Evolutionary conservation across 2,113 vertebrate genomes (phyloP).

Genomic region (Charina bottae): DNA sequence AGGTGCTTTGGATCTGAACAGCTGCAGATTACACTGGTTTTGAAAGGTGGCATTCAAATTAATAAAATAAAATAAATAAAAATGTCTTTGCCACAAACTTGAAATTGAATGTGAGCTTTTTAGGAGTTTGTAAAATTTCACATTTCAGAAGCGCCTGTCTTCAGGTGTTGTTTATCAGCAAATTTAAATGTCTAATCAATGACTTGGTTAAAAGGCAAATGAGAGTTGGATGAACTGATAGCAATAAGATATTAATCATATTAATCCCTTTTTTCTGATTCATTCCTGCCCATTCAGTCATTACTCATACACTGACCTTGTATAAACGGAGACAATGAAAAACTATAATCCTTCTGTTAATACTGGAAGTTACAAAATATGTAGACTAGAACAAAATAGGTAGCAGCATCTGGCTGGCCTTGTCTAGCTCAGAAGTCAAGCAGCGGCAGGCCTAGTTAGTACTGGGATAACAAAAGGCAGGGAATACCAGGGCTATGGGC

Average conservation of each 20-base stretch:
- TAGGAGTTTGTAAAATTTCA: background rate
- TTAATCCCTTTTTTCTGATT: background rate
- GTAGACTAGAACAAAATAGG: background rate
- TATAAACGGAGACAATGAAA: background rate
- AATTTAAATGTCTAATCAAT: background rate
- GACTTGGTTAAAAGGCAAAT: background rate
- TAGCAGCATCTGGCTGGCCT: background rate
- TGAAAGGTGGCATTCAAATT: background rate
- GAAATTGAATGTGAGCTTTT: background rate
- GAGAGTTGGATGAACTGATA: background rate
- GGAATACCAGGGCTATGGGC: background rate
- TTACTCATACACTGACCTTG: background rate
- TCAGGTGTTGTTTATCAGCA: background rate
- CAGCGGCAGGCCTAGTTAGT: background rate
- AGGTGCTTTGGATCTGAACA: background rate
- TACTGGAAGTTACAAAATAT: background rate
- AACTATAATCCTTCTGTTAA: background rate
- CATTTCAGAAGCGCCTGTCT: background rate
- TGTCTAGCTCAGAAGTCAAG: background rate
- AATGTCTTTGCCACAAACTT: background rate
- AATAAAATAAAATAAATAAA: background rate
- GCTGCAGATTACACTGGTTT: background rate
- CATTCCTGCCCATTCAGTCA: background rate
- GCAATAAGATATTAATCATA: conserved; percentile 3
- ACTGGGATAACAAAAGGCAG: background rate